Conservation (phyloP, 1,140 invertebrate genomes). For the Conus ventricosus region DNA sequence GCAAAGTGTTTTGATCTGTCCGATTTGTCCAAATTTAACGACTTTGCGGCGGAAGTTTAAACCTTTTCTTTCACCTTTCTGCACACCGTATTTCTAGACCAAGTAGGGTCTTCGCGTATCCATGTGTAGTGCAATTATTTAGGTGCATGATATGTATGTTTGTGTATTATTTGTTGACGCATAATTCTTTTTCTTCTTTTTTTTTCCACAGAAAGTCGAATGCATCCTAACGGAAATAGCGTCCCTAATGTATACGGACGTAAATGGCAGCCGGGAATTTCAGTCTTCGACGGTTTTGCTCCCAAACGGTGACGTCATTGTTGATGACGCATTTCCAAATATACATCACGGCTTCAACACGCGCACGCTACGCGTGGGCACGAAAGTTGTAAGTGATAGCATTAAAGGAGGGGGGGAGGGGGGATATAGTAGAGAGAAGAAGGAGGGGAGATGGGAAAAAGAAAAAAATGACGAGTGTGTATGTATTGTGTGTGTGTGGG, state of each 20-base stretch:
- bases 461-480: no score
- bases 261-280: neutral
- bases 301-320: neutral
- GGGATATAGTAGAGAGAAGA: neutral
- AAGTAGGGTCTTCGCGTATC: no score
- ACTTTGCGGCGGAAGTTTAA: no score
- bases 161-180: no score
- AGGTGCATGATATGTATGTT: no score
- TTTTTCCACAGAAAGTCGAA: neutral
- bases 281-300: constrained; percentile 13
- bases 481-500: no score
- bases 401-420: no score
- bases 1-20: no score
- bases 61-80: no score
- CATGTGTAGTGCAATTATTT: no score
- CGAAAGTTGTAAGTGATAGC: constrained; percentile 5
- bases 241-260: neutral
- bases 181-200: neutral
- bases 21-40: no score
- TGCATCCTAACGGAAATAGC: neutral
- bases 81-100: no score
- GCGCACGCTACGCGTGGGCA: constrained; percentile 12
- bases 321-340: constrained; percentile 15
- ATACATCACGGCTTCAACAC: constrained; percentile 17
- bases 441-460: neutral